Evolutionary conservation across 2,113 vertebrate genomes (phyloP).

Genomic region (Meriones unguiculatus): DNA sequence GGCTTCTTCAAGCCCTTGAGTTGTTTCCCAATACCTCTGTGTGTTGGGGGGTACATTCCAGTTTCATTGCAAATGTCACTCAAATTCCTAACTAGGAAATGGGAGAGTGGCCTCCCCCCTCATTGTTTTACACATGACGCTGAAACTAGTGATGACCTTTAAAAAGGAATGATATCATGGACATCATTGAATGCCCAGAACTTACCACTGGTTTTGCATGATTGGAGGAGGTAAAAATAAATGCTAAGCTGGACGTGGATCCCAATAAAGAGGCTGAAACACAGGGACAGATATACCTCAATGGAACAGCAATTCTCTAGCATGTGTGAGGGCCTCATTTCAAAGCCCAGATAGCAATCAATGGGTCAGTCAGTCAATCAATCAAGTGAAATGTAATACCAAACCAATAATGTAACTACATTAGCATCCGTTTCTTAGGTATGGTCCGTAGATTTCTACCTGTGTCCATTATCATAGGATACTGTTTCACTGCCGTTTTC

Average conservation of each 20-base stretch:
- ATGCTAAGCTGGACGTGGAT: not conserved
- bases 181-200: not conserved
- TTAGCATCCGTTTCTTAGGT: not conserved
- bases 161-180: not conserved
- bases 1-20: not conserved
- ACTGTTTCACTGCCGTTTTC: not conserved
- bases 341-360: not conserved
- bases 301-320: too few relatives aligned
- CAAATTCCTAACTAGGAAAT: not conserved
- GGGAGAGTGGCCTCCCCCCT: not conserved
- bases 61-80: not conserved
- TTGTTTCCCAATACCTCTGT: not conserved
- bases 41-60: not conserved
- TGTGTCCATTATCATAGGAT: not conserved
- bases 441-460: not conserved
- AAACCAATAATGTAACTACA: not conserved
- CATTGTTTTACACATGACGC: not conserved
- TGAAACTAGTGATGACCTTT: not conserved
- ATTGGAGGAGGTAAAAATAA: not conserved
- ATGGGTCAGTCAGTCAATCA: not conserved
- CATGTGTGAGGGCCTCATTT: not conserved
- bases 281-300: not conserved
- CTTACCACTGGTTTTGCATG: not conserved
- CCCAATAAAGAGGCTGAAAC: not conserved
- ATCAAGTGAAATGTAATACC: not conserved